phyloP scores from a whole-genome alignment of 2,888 invertebrate genomes.

The Rhyacophila evoluta region DNA sequence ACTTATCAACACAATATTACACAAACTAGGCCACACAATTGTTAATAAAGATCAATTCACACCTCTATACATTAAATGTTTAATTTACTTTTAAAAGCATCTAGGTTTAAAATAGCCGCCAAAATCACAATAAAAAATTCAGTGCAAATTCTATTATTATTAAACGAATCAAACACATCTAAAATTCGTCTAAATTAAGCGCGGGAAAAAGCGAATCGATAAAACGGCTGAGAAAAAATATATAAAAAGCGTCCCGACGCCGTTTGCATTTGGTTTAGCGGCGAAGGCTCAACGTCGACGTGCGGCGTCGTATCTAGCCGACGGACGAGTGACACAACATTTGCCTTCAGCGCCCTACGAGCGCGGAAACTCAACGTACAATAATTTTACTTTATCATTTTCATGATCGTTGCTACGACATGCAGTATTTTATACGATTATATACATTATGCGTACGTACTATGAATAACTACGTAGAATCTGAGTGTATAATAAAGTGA shows the following conservation, averaged over 20 bases:
- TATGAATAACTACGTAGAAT: neutral
- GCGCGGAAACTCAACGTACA: constrained; percentile 14
- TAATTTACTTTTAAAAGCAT: neutral
- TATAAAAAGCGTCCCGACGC: neutral
- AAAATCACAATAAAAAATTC: neutral
- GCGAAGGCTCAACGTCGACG: neutral
- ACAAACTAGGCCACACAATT: neutral
- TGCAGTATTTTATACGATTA: neutral
- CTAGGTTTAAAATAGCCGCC: neutral
- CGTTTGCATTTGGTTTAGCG: neutral
- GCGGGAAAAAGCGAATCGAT: constrained; percentile 12
- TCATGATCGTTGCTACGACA: neutral
- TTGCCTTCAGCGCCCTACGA: neutral
- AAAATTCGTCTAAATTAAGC: neutral
- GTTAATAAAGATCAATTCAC: constrained; percentile 1
- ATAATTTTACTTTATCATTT: constrained; percentile 1
- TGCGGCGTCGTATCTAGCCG: neutral
- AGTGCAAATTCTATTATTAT: neutral
- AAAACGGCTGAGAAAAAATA: neutral
- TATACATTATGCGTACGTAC: neutral
- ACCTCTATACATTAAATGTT: neutral
- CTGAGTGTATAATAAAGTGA: neutral
- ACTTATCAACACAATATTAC: neutral
- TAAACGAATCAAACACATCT: neutral
- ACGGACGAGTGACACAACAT: neutral